Percentiles rank a stretch among this genome's conserved stretches.
phyloP scores from a whole-genome alignment of 2,888 invertebrate genomes.

The Rhopalosiphum nymphaeae region DNA sequence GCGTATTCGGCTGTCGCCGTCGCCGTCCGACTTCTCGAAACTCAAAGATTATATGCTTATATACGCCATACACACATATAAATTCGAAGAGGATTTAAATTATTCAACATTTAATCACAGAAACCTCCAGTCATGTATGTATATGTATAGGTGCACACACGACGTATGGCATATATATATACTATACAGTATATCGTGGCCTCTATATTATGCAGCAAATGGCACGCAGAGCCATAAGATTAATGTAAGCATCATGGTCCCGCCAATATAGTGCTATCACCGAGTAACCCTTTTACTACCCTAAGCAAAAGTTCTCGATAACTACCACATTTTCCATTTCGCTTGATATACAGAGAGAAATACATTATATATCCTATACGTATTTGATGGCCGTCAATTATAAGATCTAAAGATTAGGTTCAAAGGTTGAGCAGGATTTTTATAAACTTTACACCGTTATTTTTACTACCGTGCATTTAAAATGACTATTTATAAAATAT shows the following conservation, averaged over 20 bases:
- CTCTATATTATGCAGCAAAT: constrained; percentile 40
- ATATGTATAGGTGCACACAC: not conserved
- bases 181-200: not conserved
- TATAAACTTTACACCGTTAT: not conserved
- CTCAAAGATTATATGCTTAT: not conserved
- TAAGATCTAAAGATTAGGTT: not conserved
- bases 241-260: constrained; percentile 24
- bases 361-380: not conserved
- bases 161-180: not conserved
- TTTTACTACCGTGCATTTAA: not conserved
- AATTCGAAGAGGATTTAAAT: constrained; percentile 44
- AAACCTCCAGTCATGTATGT: not conserved
- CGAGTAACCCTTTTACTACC: constrained; percentile 22
- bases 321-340: not conserved
- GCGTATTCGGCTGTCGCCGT: constrained; percentile 7
- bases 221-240: constrained; percentile 17
- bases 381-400: not conserved
- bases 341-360: not conserved
- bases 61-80: not conserved
- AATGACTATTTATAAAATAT: not conserved
- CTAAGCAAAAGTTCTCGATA: not conserved
- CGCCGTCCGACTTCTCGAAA: constrained; percentile 9
- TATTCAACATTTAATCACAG: constrained; percentile 54
- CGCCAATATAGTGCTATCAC: not conserved
- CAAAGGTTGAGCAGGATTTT: not conserved